Percentiles rank a stretch among this genome's conserved stretches.
These are phyloP conservation scores for Hycleus phaleratus DNA, from an alignment of 1,140 invertebrate genomes.

Conservation along the genomic window DNA sequence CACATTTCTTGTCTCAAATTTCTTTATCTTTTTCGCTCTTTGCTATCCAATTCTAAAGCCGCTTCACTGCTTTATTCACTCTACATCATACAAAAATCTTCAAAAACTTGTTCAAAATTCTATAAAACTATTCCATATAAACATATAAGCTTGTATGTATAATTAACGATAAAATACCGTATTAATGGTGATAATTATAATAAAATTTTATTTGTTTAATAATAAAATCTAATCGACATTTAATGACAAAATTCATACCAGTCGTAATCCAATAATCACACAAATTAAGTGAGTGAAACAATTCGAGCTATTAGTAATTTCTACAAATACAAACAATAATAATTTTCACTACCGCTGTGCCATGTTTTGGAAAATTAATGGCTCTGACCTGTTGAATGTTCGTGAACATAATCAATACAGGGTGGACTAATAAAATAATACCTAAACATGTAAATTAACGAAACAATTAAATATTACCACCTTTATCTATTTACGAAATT, in stretches of 20 bases:
- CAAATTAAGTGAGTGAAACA: conserved; percentile 7
- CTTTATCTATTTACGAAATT: too few species aligned
- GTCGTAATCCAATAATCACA: conserved; percentile 3
- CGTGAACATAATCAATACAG: too few species aligned
- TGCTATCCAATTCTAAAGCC: conserved; percentile 28
- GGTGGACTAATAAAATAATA: too few species aligned
- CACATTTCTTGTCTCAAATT: conserved; percentile 36
- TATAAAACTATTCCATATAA: too few species aligned
- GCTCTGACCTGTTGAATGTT: conserved; percentile 10
- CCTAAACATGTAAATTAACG: too few species aligned
- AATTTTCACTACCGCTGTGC: conserved; percentile 5
- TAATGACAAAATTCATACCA: neutral
- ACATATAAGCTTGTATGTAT: too few species aligned
- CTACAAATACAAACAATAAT: conserved; percentile 7
- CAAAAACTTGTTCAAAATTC: too few species aligned
- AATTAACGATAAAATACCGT: too few species aligned
- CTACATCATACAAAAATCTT: conserved; percentile 14
- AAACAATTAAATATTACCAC: too few species aligned
- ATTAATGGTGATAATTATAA: conserved; percentile 1
- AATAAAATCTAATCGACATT: conserved; percentile 1
- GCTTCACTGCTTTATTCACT: conserved; percentile 33
- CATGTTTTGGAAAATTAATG: conserved; percentile 8
- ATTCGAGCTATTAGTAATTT: neutral
- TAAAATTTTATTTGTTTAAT: neutral
- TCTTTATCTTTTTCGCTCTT: conserved; percentile 33